Evolutionary conservation across 2,888 invertebrate genomes (phyloP), one percentile per base, ranked within the genome.

Genomic region (Latheticus oryzae): DNA sequence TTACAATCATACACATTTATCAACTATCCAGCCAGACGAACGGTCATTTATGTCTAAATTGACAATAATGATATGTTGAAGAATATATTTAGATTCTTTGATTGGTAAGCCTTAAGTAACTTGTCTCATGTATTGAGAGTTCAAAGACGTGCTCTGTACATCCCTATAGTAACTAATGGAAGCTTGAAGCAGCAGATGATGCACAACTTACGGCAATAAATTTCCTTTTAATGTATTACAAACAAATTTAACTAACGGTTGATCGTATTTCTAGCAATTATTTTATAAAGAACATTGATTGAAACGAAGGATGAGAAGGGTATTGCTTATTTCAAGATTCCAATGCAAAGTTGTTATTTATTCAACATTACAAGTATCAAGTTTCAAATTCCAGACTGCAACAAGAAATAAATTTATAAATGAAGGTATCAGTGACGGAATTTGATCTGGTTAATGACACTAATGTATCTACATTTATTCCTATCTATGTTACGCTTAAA

Each of bases 41-140:
- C 65, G 72, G 66, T 71, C 74, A 72, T 73, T 73, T 73, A 73
- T 69, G 73, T 73, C 74, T 68, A 72, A 72, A 74, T 73, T 71
- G 75, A 74, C 74, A 73, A 73, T 73, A 73, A 74, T 73, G 73
- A 73, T 70, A 72, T 72, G 71, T 71, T 67, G 69, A 48, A 56
- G 65, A 63, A 67, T 65, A 66, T 62, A 64, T 64, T 64, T 62
- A 57, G 62, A 60, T 60, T 51, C 56, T 45, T 33, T 51, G 62
- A 64, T 63, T 60, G 58, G 59, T 52, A 54, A 55, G 54, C 30
- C 61, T 58, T 60, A 62, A 62, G 62, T 62, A 62, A 61, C 61
- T 61, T 62, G 60, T 63, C 60, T 55, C 57, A 37, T 35, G 50
- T 37, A 50, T 38, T 28, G 37, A 26, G 48, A 50, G 50, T 50